Base-by-base conservation (phyloP, 2,888 invertebrate species). In the Chymomyza caudatula region DNA sequence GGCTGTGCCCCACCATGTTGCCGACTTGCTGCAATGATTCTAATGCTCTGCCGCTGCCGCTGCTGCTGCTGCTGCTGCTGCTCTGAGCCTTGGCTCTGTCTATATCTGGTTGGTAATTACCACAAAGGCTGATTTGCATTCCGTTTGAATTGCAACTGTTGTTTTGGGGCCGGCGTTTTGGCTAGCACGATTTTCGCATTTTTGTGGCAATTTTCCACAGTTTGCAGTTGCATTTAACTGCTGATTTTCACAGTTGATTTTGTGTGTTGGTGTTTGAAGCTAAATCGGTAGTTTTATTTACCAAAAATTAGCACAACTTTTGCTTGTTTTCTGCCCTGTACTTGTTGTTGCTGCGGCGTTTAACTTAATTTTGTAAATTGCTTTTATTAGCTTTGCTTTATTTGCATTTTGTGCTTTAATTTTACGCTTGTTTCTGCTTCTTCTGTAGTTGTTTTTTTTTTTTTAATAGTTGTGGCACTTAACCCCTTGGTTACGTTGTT, bases 131-230 rank as follows among this genome's bases (percentile, higher is more conserved):
- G 81, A 88, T 88, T 88, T 88, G 89, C 88, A 88, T 88, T 88
- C 89, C 88, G 81, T 73, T 75, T 77, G 78, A 77, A 85, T 86
- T 88, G 87, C 87, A 88, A 88, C 86, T 88, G 88, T 88, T 88
- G 83, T 85, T 29, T 53, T 15, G 20, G 17, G 29, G 29, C 29
- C 29, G 29, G 29, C 29, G 29, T 37, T 37, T 37, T 37, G 11
- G 67, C 63, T 51, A 67, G 78, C 80, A 80, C 80, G 78, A 77
- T 80, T 80, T 87, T 74, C 79, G 86, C 65, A 70, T 70, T 73
- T 64, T 85, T 66, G 69, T 58, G 73, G 84, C 73, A 81, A 81
- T 86, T 86, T 86, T 86, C 69, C 74, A 78, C 78, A 68, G 85
- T 76, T 82, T 74, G 52, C 59, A 57, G 59, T 57, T 58, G 43